These are phyloP conservation scores for Piaya cayana DNA, from an alignment of 2,113 vertebrate species.

Conservation along the genomic window DNA sequence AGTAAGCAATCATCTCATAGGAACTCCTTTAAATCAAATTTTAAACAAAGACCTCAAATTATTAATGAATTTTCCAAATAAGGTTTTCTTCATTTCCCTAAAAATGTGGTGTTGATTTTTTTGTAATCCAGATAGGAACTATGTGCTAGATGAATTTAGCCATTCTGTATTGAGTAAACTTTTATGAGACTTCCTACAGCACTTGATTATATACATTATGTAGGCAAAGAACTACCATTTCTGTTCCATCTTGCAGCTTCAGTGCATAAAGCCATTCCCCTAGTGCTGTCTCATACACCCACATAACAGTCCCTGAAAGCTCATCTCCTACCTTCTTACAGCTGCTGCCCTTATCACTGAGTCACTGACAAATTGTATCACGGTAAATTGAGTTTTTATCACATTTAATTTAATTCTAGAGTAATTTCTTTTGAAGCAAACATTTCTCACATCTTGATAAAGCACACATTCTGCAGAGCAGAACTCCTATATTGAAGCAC, in stretches of 20 bases:
- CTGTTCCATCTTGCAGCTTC: background rate
- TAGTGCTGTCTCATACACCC: background rate
- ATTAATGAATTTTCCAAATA: background rate
- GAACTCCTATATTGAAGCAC: background rate
- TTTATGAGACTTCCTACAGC: background rate
- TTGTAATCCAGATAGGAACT: background rate
- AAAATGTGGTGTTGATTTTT: background rate
- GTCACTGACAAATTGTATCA: background rate
- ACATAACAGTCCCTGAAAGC: background rate
- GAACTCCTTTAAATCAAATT: background rate
- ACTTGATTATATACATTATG: background rate
- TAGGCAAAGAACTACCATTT: background rate
- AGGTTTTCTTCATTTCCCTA: background rate
- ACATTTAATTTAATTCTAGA: slow-evolving; percentile 28
- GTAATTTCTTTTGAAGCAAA: slow-evolving; percentile 2
- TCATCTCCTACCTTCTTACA: background rate
- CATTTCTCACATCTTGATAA: background rate
- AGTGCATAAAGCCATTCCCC: background rate
- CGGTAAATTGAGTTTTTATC: slow-evolving; percentile 23
- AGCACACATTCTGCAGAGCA: background rate
- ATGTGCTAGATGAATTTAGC: background rate
- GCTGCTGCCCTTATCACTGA: background rate
- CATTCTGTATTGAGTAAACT: background rate
- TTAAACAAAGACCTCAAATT: background rate
- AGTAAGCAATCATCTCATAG: background rate